These are phyloP conservation scores for Eustalomyia histrio DNA, from an alignment of 2,888 invertebrate genomes.

Conservation along the genomic window DNA sequence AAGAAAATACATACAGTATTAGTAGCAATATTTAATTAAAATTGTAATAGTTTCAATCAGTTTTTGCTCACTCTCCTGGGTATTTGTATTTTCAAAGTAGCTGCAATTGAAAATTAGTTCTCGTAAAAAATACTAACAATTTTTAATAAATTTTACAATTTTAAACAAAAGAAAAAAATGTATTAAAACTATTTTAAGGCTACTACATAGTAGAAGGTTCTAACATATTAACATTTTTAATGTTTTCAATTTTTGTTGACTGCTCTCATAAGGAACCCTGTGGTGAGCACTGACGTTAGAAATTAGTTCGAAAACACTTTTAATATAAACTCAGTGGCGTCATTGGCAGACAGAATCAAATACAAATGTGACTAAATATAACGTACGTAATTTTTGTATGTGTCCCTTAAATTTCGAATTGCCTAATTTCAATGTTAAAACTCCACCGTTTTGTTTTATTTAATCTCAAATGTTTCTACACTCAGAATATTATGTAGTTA, in stretches of 20 bases:
- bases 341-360: constrained; percentile 25
- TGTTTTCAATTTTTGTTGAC: constrained; percentile 47
- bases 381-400: not conserved
- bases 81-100: too few relatives aligned
- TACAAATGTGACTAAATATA: constrained; percentile 6
- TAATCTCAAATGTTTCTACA: too few relatives aligned
- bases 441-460: too few relatives aligned
- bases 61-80: too few relatives aligned
- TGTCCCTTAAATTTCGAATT: too few relatives aligned
- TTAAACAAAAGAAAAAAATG: not conserved
- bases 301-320: constrained; percentile 77
- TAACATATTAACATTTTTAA: constrained; percentile 20
- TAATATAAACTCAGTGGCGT: constrained; percentile 67
- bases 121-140: too few relatives aligned
- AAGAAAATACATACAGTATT: too few relatives aligned
- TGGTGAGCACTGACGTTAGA: constrained; percentile 72
- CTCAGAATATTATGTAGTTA: too few relatives aligned
- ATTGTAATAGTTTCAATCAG: too few relatives aligned
- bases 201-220: not conserved
- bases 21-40: too few relatives aligned
- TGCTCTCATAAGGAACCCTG: constrained; percentile 69
- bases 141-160: not conserved
- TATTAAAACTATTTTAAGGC: not conserved
- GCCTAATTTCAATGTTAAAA: too few relatives aligned
- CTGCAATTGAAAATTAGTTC: too few relatives aligned